Percentiles rank a stretch among this genome's conserved stretches.
phyloP scores from a whole-genome alignment of 2,797 vertebrate species.

The Vultur gryphus region DNA sequence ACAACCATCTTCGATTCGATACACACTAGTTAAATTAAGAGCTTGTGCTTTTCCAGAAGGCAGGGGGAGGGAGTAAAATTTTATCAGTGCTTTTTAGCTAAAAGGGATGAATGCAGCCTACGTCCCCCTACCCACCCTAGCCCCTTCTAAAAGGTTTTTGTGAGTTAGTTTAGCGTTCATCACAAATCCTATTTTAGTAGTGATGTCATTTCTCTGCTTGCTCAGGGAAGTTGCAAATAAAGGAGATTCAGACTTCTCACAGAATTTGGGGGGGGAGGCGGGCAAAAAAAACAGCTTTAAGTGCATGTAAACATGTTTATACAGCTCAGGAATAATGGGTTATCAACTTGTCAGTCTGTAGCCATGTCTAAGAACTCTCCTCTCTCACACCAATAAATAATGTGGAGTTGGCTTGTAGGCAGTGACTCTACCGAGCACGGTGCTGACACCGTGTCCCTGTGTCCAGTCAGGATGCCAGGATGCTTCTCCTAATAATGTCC shows the following conservation, averaged over 20 bases:
- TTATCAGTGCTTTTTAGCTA: slow-evolving; percentile 26
- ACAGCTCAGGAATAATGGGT: slow-evolving; percentile 46
- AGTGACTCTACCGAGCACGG: background rate
- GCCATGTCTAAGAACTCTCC: background rate
- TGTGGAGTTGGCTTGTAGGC: slow-evolving; percentile 4
- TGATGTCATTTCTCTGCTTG: slow-evolving; percentile 31
- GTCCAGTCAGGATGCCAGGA: slow-evolving; percentile 88
- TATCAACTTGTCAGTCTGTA: slow-evolving; percentile 7
- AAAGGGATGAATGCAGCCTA: background rate
- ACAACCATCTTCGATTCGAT: slow-evolving; percentile 33
- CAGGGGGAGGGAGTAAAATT: slow-evolving; percentile 21
- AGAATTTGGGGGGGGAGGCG: background rate
- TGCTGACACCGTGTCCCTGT: background rate
- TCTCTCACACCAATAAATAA: background rate
- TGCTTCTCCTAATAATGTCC: slow-evolving; percentile 89
- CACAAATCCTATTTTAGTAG: slow-evolving; percentile 21
- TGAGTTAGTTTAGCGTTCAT: slow-evolving; percentile 38
- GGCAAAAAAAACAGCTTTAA: slow-evolving; percentile 44
- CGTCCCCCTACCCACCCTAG: background rate
- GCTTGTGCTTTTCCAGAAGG: slow-evolving; percentile 77
- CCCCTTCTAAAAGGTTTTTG: background rate
- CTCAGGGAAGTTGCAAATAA: slow-evolving; percentile 50
- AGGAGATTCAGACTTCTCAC: slow-evolving; percentile 35
- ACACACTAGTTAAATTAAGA: slow-evolving; percentile 41
- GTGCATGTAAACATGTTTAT: slow-evolving; percentile 69